Conservation (phyloP, 2,113 vertebrate genomes). For the Austrofundulus limnaeus region DNA sequence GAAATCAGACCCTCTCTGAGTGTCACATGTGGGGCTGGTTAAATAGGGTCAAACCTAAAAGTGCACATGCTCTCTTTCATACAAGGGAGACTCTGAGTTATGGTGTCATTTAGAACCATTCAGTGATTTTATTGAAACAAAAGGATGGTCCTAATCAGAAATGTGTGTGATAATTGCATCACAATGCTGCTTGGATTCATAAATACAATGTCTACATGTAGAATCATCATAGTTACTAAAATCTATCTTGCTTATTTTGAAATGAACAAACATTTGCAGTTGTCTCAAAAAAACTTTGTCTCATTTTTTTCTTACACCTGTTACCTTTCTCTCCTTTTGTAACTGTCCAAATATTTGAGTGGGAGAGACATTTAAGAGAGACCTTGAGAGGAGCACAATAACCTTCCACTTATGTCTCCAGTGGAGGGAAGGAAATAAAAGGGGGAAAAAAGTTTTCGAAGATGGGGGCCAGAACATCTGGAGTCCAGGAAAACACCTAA, state of each 20-base stretch:
- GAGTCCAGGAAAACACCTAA: conserved; percentile 70
- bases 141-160: conserved; percentile 26
- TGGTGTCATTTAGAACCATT: conserved; percentile 3
- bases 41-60: conserved; percentile 50
- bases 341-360: conserved; percentile 79
- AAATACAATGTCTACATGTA: not conserved
- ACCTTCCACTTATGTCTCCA: conserved; percentile 71
- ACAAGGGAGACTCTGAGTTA: not conserved
- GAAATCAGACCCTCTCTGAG: conserved; percentile 66
- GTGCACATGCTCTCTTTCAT: conserved; percentile 2
- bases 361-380: conserved; percentile 72
- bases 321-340: conserved; percentile 74
- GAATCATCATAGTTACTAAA: not conserved
- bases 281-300: conserved; percentile 30
- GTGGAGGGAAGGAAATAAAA: conserved; percentile 55
- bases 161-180: not conserved
- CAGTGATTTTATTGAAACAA: not conserved
- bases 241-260: not conserved
- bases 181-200: no score
- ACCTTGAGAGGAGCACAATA: conserved; percentile 72
- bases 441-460: conserved; percentile 33
- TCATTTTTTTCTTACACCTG: conserved; percentile 50
- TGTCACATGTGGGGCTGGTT: conserved; percentile 75
- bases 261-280: not conserved
- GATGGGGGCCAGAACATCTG: conserved; percentile 67